These are phyloP conservation scores for Discoglossus pictus DNA, from an alignment of 2,797 vertebrate genomes.

Conservation along the genomic window DNA sequence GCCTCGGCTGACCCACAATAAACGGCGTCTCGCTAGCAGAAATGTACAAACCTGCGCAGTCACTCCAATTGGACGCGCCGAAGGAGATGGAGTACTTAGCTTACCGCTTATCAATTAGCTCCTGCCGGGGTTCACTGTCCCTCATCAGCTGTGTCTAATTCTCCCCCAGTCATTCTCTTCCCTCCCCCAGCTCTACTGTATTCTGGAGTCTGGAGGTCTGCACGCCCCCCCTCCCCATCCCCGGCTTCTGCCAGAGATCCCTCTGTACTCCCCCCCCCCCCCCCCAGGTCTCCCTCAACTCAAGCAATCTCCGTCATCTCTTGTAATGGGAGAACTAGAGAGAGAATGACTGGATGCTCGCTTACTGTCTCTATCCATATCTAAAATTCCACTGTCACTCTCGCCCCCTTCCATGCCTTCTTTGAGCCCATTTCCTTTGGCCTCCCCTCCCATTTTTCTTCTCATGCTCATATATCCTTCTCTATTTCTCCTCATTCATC, in stretches of 20 bases:
- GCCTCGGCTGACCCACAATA: constrained; percentile 46
- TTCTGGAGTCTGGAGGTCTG: neutral
- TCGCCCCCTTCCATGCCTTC: too few species aligned
- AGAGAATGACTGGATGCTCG: too few species aligned
- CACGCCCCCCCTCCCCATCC: neutral
- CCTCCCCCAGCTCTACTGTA: neutral
- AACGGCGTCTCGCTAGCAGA: constrained; percentile 43
- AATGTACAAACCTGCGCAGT: constrained; percentile 47
- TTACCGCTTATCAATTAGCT: constrained; percentile 20
- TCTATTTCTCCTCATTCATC: too few species aligned
- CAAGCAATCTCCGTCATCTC: too few species aligned
- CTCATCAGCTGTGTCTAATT: constrained; percentile 49
- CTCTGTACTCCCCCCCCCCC: neutral
- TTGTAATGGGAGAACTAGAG: too few species aligned
- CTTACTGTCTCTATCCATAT: too few species aligned
- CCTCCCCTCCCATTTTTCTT: too few species aligned
- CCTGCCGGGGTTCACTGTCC: constrained; percentile 17
- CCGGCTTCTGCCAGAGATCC: neutral
- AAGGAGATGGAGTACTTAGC: constrained; percentile 24
- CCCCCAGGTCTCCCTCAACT: neutral
- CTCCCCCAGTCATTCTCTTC: constrained; percentile 7
- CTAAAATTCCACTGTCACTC: too few species aligned
- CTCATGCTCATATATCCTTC: too few species aligned
- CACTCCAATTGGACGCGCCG: neutral
- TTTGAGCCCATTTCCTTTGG: too few species aligned